Evolutionary conservation across 2,113 vertebrate genomes (phyloP).

Genomic region (Dinomys branickii): DNA sequence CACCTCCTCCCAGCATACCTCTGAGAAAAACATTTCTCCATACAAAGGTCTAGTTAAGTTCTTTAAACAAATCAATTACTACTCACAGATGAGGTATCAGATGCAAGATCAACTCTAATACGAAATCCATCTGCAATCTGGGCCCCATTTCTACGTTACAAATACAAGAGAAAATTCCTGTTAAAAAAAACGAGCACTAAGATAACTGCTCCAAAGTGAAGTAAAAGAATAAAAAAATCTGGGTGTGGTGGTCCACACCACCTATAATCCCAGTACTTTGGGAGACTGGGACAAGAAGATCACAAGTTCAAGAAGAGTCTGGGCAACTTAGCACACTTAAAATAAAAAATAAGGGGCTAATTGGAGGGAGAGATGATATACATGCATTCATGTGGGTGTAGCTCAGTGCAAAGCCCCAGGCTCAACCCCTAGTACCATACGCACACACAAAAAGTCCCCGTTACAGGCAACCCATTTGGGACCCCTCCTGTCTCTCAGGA

Average conservation of each 20-base stretch:
- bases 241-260: not conserved
- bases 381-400: not conserved
- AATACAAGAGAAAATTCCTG: not conserved
- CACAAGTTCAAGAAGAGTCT: not conserved
- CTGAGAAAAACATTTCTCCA: not conserved
- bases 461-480: not conserved
- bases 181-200: not conserved
- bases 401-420: not conserved
- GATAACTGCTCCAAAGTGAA: conserved; percentile 28
- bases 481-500: not conserved
- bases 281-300: not conserved
- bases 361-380: no score
- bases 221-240: not conserved
- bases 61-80: not conserved
- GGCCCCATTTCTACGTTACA: conserved; percentile 90
- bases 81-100: conserved; percentile 85
- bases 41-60: not conserved
- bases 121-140: conserved; percentile 91
- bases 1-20: not conserved
- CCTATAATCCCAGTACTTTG: not conserved
- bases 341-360: not conserved
- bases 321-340: not conserved
- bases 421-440: not conserved
- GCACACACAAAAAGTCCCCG: not conserved
- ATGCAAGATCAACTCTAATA: conserved; percentile 93